Percentiles rank a stretch among this genome's conserved stretches.
Conservation (phyloP, 2,113 vertebrate genomes). For the Mormoops blainvillei region DNA sequence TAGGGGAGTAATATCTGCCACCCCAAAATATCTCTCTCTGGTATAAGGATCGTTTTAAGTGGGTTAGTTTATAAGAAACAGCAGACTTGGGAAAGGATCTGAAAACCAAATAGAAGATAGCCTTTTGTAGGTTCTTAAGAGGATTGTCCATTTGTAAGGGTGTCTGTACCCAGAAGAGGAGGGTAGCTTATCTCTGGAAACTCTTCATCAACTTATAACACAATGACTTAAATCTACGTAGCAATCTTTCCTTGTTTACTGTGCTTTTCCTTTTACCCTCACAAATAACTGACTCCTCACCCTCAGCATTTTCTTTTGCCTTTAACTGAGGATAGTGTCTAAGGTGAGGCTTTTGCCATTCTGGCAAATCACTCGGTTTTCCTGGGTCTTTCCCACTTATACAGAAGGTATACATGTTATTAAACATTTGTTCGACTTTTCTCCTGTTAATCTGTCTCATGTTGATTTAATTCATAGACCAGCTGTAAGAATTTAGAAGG, state of each 20-base stretch:
- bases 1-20: neutral
- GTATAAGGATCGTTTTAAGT: neutral
- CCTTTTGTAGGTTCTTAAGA: neutral
- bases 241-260: neutral
- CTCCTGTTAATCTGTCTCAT: neutral
- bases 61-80: neutral
- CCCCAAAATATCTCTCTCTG: neutral
- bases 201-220: neutral
- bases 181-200: neutral
- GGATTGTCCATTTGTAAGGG: neutral
- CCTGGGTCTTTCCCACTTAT: no score
- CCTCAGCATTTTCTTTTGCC: neutral
- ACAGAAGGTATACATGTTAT: neutral
- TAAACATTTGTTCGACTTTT: neutral
- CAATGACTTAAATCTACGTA: neutral
- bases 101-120: neutral
- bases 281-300: neutral
- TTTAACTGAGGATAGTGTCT: neutral
- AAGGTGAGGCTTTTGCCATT: neutral
- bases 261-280: neutral
- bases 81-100: neutral
- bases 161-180: neutral
- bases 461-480: neutral
- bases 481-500: neutral
- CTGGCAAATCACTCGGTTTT: neutral